Evolutionary conservation across 2,888 invertebrate species (phyloP).

Genomic region (Drosophila longiperda): DNA sequence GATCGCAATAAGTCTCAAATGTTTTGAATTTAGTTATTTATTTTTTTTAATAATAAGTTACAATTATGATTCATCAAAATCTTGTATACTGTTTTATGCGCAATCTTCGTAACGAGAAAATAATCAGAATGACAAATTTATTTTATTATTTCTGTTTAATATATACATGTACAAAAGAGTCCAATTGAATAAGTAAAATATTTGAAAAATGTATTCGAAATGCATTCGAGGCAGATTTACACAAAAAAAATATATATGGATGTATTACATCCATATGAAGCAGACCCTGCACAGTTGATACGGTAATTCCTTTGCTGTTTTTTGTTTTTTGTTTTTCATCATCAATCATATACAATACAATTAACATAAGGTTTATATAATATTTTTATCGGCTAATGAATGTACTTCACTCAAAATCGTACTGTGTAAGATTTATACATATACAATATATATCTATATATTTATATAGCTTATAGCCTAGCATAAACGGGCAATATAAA

Average conservation of each 20-base stretch:
- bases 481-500: slow-evolving; percentile 72
- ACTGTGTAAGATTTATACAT: slow-evolving; percentile 70
- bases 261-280: slow-evolving; percentile 55
- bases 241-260: slow-evolving; percentile 15
- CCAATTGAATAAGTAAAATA: slow-evolving; percentile 49
- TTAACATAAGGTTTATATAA: slow-evolving; percentile 55
- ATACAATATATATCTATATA: slow-evolving; percentile 49
- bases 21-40: slow-evolving; percentile 58
- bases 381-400: slow-evolving; percentile 76
- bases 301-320: slow-evolving; percentile 17
- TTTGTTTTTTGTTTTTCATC: slow-evolving; percentile 23
- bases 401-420: slow-evolving; percentile 77
- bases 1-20: slow-evolving; percentile 30
- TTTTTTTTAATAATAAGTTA: slow-evolving; percentile 67
- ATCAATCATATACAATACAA: slow-evolving; percentile 47
- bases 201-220: slow-evolving; percentile 71
- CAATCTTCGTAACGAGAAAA: slow-evolving; percentile 44
- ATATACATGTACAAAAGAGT: slow-evolving; percentile 48
- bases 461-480: slow-evolving; percentile 75
- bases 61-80: slow-evolving; percentile 67
- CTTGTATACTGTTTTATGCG: slow-evolving; percentile 59
- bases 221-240: slow-evolving; percentile 42
- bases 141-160: slow-evolving; percentile 23
- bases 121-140: slow-evolving; percentile 39
- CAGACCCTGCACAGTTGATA: slow-evolving; percentile 51